phyloP scores from a whole-genome alignment of 2,113 vertebrate genomes.

The Gopherus flavomarginatus region DNA sequence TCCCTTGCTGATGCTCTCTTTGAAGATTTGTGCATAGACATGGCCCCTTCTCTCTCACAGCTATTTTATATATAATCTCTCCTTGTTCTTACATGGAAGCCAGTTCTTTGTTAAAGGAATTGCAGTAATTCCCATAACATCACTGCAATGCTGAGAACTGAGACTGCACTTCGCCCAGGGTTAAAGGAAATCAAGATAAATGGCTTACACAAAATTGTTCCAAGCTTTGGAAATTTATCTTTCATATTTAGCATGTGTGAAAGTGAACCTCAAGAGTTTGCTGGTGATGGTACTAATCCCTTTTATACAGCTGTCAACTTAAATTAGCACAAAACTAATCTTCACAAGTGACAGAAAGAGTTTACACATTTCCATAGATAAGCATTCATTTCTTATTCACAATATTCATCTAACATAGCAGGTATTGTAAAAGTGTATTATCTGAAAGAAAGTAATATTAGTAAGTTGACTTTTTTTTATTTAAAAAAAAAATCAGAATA shows the following conservation, averaged over 20 bases:
- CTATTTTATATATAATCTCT: slow-evolving; percentile 8
- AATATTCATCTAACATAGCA: slow-evolving; percentile 5
- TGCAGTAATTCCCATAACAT: background rate
- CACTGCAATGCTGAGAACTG: background rate
- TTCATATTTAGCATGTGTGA: slow-evolving; percentile 48
- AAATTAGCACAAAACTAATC: slow-evolving; percentile 58
- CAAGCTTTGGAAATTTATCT: slow-evolving; percentile 15
- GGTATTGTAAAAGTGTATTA: background rate
- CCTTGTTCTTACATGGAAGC: background rate
- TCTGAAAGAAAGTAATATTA: background rate
- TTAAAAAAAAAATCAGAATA: background rate
- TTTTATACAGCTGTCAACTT: slow-evolving; percentile 68
- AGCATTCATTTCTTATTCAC: slow-evolving; percentile 12
- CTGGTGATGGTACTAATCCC: slow-evolving; percentile 23
- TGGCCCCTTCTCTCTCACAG: background rate
- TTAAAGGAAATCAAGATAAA: slow-evolving; percentile 63
- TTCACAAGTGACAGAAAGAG: slow-evolving; percentile 21
- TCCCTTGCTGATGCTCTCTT: background rate
- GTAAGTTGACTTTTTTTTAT: background rate
- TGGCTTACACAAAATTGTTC: slow-evolving; percentile 49
- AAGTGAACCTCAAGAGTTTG: slow-evolving; percentile 48
- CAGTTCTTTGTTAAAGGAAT: background rate
- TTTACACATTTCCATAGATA: slow-evolving; percentile 19
- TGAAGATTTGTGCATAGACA: background rate
- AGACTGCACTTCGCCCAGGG: background rate